phyloP scores from a whole-genome alignment of 2,888 invertebrate genomes.

The Callosobruchus maculatus region DNA sequence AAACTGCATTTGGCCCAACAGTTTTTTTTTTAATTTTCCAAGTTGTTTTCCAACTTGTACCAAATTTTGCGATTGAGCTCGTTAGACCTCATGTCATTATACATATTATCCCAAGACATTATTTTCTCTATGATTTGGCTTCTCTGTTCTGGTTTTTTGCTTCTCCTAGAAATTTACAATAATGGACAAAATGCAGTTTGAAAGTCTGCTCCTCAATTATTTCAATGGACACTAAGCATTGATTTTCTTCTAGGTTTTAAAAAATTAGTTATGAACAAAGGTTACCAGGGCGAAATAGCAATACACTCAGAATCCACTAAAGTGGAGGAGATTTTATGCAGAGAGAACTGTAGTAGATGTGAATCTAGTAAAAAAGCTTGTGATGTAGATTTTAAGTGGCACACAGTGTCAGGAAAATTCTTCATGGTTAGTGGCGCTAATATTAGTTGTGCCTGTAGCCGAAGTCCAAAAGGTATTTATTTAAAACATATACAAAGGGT shows the following conservation, averaged over 20 bases:
- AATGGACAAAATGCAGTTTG: too few species aligned
- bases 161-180: neutral
- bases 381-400: slow-evolving; percentile 46
- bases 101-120: too few species aligned
- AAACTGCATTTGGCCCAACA: too few species aligned
- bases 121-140: too few species aligned
- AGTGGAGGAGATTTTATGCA: slow-evolving; percentile 49
- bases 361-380: slow-evolving; percentile 24
- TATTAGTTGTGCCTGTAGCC: slow-evolving; percentile 70
- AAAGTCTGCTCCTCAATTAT: too few species aligned
- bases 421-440: slow-evolving; percentile 76
- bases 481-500: too few species aligned
- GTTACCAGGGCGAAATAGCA: slow-evolving; percentile 62
- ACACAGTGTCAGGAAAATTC: slow-evolving; percentile 66
- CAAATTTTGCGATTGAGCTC: too few species aligned
- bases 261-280: slow-evolving; percentile 59
- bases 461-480: slow-evolving; percentile 63
- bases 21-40: too few species aligned
- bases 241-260: slow-evolving; percentile 53
- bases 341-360: slow-evolving; percentile 52
- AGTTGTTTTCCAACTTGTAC: too few species aligned
- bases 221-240: too few species aligned
- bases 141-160: too few species aligned
- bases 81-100: too few species aligned
- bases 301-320: slow-evolving; percentile 50